A percentile compares a stretch with the other conserved stretches of the same genome.
These are phyloP conservation scores for Meiosimyza platycephala DNA, from an alignment of 2,888 invertebrate species.

Conservation along the genomic window DNA sequence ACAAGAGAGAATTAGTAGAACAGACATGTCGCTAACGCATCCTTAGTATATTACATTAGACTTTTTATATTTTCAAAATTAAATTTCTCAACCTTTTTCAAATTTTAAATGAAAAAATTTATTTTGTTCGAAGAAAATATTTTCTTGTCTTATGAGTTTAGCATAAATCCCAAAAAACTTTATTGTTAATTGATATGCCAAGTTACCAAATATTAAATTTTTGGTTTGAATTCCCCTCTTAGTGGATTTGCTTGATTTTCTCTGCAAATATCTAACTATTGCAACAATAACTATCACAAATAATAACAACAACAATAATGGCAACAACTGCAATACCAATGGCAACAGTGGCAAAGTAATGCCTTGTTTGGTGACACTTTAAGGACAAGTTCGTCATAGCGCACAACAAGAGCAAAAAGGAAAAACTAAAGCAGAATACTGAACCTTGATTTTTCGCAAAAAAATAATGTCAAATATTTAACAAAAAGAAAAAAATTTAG, in stretches of 20 bases:
- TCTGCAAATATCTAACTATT: too few species aligned
- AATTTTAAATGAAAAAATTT: too few species aligned
- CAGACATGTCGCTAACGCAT: too few species aligned
- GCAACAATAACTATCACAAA: conserved; percentile 3
- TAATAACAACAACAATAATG: conserved; percentile 2
- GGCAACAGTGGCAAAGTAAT: conserved; percentile 40
- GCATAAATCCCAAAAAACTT: too few species aligned
- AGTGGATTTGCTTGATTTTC: conserved; percentile 1
- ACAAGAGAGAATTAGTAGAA: too few species aligned
- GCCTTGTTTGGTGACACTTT: conserved; percentile 44
- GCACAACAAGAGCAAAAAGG: neutral
- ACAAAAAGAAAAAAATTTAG: neutral
- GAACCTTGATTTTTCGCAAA: neutral
- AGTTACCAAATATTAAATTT: too few species aligned
- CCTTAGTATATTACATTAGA: too few species aligned
- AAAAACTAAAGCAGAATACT: neutral
- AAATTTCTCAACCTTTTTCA: too few species aligned
- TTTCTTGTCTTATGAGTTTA: too few species aligned
- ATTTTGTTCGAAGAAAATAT: too few species aligned
- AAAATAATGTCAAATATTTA: neutral
- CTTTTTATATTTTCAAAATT: too few species aligned
- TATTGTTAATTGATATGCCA: too few species aligned
- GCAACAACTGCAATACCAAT: neutral
- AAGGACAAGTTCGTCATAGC: conserved; percentile 42
- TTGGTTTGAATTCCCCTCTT: conserved; percentile 43